Percentiles rank a stretch among this genome's conserved stretches.
Evolutionary conservation across 1,140 invertebrate genomes (phyloP).

Genomic region (Oryzaephilus surinamensis): DNA sequence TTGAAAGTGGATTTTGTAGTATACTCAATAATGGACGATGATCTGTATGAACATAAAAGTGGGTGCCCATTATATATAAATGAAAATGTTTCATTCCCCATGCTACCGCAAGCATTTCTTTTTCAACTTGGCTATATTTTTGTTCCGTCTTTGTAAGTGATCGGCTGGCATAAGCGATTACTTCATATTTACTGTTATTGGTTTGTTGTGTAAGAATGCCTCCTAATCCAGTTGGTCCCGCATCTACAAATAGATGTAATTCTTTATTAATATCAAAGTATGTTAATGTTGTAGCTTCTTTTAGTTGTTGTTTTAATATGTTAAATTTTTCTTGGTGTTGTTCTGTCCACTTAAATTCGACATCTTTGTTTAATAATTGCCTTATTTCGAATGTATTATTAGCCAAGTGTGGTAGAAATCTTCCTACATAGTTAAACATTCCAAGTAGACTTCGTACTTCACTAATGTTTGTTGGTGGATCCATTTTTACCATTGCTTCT

Average conservation of each 20-base stretch:
- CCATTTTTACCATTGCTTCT: conserved; percentile 30
- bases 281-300: background rate
- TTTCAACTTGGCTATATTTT: conserved; percentile 43
- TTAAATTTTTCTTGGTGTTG: conserved; percentile 6
- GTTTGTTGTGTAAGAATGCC: conserved; percentile 7
- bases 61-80: conserved; percentile 38
- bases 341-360: conserved; percentile 2
- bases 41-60: conserved; percentile 39
- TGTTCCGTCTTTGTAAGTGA: conserved; percentile 37
- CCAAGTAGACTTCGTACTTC: conserved; percentile 32
- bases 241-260: conserved; percentile 7
- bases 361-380: conserved; percentile 1
- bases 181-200: background rate
- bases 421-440: conserved; percentile 33
- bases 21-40: background rate
- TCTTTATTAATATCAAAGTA: conserved; percentile 2
- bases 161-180: conserved; percentile 31
- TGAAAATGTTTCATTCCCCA: conserved; percentile 41
- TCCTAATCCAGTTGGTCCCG: conserved; percentile 4
- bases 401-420: conserved; percentile 26
- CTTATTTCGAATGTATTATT: conserved; percentile 10
- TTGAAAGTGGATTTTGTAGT: background rate
- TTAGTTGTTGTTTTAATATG: conserved; percentile 5
- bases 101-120: conserved; percentile 41
- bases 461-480: conserved; percentile 23